Percentiles rank a stretch among this genome's conserved stretches.
Evolutionary conservation across 2,113 vertebrate species (phyloP).

Genomic region (Noctilio leporinus): DNA sequence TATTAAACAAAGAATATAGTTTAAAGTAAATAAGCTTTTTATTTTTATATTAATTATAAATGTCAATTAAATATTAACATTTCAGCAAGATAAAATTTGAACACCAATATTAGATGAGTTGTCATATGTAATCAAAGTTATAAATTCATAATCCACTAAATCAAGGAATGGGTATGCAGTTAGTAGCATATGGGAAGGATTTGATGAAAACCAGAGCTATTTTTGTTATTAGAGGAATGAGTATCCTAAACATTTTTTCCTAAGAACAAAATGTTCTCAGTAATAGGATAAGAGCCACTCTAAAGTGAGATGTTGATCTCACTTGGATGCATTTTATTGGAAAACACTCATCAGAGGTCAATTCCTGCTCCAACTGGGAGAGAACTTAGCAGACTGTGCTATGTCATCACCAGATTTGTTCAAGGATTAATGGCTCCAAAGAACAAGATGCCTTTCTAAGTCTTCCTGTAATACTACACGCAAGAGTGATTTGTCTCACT

Average conservation of each 20-base stretch:
- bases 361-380: conserved; percentile 57
- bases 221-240: conserved; percentile 53
- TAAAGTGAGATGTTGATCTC: conserved; percentile 65
- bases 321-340: conserved; percentile 70
- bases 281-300: conserved; percentile 43
- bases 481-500: conserved; percentile 60
- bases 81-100: not conserved
- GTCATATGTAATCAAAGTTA: not conserved
- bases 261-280: conserved; percentile 59
- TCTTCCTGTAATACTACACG: conserved; percentile 77
- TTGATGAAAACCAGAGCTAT: conserved; percentile 60
- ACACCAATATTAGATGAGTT: not conserved
- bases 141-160: not conserved
- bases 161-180: conserved; percentile 24
- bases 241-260: conserved; percentile 54
- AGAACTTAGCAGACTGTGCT: conserved; percentile 64
- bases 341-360: conserved; percentile 53
- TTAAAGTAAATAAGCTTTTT: not conserved
- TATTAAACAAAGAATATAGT: not conserved
- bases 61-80: conserved; percentile 22
- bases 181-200: conserved; percentile 25
- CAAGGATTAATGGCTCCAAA: conserved; percentile 77
- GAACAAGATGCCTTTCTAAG: conserved; percentile 70
- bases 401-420: conserved; percentile 73
- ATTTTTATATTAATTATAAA: too few relatives aligned